These are phyloP conservation scores for Gymnodraco acuticeps DNA, from an alignment of 2,797 vertebrate genomes.

Conservation along the genomic window DNA sequence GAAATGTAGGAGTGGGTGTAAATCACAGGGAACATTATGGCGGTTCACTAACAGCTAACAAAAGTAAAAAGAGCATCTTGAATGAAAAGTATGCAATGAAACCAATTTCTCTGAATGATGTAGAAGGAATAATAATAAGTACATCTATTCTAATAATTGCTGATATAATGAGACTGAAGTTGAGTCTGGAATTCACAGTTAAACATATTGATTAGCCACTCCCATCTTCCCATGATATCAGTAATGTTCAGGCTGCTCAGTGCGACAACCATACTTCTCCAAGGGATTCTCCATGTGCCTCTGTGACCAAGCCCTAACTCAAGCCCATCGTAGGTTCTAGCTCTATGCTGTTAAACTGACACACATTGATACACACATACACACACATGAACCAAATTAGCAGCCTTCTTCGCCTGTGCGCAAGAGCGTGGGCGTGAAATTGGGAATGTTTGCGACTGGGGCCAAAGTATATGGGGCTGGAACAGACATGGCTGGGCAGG, in stretches of 20 bases:
- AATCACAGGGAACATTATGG: slow-evolving; percentile 55
- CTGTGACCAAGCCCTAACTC: slow-evolving; percentile 15
- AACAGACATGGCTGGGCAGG: slow-evolving; percentile 47
- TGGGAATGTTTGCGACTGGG: slow-evolving; percentile 68
- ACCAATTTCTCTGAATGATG: slow-evolving; percentile 46
- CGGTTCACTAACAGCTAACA: slow-evolving; percentile 39
- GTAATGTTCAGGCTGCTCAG: slow-evolving; percentile 65
- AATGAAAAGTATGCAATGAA: slow-evolving; percentile 39
- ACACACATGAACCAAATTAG: slow-evolving; percentile 73
- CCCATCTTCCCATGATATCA: slow-evolving; percentile 49
- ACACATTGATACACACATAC: slow-evolving; percentile 31
- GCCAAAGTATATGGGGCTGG: slow-evolving; percentile 45
- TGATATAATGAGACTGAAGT: slow-evolving; percentile 52
- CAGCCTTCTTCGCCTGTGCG: slow-evolving; percentile 50
- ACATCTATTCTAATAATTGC: slow-evolving; percentile 55
- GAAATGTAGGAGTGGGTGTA: slow-evolving; percentile 62
- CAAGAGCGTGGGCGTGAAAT: slow-evolving; percentile 75
- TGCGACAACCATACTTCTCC: slow-evolving; percentile 40
- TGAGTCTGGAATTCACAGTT: slow-evolving; percentile 62
- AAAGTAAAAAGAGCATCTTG: slow-evolving; percentile 20
- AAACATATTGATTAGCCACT: slow-evolving; percentile 75
- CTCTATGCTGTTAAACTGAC: slow-evolving; percentile 42
- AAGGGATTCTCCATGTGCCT: slow-evolving; percentile 29
- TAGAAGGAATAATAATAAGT: slow-evolving; percentile 50
- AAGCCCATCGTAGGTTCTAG: slow-evolving; percentile 24